These are phyloP conservation scores for Champsocephalus esox DNA, from an alignment of 2,797 vertebrate species.

Conservation along the genomic window DNA sequence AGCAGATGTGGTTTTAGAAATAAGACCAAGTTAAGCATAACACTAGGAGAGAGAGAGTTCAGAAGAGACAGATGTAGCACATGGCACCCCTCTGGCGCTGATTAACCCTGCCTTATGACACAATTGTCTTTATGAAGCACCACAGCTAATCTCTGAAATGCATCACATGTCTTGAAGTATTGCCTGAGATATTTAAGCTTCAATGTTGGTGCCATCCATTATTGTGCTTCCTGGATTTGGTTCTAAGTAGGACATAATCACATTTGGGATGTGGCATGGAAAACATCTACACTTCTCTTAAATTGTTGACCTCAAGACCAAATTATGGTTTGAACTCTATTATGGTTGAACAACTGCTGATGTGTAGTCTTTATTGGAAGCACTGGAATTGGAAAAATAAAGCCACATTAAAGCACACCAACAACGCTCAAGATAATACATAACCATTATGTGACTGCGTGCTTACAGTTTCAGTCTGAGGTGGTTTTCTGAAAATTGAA, in stretches of 20 bases:
- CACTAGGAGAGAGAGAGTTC: conserved; percentile 29
- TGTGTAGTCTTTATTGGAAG: conserved; percentile 59
- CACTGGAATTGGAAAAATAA: conserved; percentile 60
- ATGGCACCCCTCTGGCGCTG: conserved; percentile 55
- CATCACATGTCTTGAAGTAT: conserved; percentile 21
- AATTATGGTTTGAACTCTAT: conserved; percentile 69
- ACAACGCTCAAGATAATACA: conserved; percentile 63
- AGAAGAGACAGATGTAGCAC: conserved; percentile 57
- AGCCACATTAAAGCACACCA: conserved; percentile 74
- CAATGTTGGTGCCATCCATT: conserved; percentile 25
- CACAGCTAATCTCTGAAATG: conserved; percentile 11
- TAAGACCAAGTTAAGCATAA: conserved; percentile 34
- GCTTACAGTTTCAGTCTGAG: conserved; percentile 53
- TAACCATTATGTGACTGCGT: conserved; percentile 57
- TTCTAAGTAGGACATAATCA: conserved; percentile 55
- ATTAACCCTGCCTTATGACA: conserved; percentile 61
- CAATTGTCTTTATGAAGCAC: conserved; percentile 46
- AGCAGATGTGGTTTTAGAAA: conserved; percentile 19
- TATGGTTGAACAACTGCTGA: conserved; percentile 78
- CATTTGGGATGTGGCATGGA: conserved; percentile 57
- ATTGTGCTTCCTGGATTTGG: conserved; percentile 35
- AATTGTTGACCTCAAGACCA: conserved; percentile 45
- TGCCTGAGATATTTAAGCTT: conserved; percentile 39
- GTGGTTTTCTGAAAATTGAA: conserved; percentile 40
- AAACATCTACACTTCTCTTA: conserved; percentile 43